Conservation (phyloP, 2,113 vertebrate species). For the Calypte anna region DNA sequence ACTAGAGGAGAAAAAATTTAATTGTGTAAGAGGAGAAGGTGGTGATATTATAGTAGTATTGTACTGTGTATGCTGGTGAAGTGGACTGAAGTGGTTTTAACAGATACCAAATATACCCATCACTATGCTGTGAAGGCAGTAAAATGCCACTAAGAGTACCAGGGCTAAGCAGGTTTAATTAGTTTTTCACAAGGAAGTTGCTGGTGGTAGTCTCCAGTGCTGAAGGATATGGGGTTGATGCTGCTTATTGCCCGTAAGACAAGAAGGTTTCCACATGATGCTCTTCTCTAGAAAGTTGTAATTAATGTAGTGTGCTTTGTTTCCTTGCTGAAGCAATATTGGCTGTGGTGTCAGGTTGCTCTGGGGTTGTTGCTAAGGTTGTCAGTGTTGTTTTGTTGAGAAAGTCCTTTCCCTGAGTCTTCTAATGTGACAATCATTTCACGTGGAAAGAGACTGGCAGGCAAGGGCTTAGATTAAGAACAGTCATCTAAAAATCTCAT, state of each 20-base stretch:
- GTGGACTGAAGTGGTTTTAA: not conserved
- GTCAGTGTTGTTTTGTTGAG: not conserved
- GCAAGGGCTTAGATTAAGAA: conserved; percentile 43
- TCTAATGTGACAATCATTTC: not conserved
- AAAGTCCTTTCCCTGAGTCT: not conserved
- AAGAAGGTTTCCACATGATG: not conserved
- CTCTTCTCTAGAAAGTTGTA: not conserved
- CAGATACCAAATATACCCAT: not conserved
- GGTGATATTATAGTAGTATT: too few species aligned
- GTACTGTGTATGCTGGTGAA: not conserved
- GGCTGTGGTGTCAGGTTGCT: not conserved
- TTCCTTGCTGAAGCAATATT: not conserved
- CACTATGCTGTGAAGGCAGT: not conserved
- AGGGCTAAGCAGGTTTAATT: not conserved
- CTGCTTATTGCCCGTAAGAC: not conserved
- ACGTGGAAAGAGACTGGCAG: not conserved
- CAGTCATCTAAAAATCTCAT: conserved; percentile 43
- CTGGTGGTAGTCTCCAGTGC: not conserved
- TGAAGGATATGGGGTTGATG: not conserved
- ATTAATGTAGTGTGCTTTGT: not conserved
- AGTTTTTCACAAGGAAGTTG: not conserved
- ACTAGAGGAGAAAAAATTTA: not conserved
- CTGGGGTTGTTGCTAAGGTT: not conserved
- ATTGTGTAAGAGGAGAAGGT: not conserved
- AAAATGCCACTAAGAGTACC: not conserved